Percentiles rank a stretch among this genome's conserved stretches.
These are phyloP conservation scores for Oophaga sylvatica DNA, from an alignment of 2,797 vertebrate genomes.

Conservation along the genomic window DNA sequence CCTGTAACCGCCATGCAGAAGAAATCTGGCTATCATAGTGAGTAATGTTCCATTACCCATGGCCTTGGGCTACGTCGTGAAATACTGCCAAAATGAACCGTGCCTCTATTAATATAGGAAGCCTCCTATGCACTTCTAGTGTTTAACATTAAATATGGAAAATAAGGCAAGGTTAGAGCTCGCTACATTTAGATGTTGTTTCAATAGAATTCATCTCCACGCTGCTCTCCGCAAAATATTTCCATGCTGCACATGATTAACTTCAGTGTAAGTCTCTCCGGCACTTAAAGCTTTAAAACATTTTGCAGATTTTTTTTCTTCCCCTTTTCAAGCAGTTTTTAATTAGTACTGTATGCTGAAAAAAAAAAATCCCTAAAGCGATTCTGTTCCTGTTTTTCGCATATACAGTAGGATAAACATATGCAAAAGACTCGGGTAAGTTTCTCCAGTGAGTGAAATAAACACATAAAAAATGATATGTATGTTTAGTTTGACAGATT, in stretches of 20 bases:
- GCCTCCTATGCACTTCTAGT: conserved; percentile 63
- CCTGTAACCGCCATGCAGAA: conserved; percentile 99
- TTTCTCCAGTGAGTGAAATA: conserved; percentile 20
- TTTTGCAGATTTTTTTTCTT: neutral
- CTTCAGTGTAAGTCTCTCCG: conserved; percentile 11
- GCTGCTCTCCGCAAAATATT: conserved; percentile 22
- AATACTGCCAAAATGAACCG: conserved; percentile 77
- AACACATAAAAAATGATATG: conserved; percentile 30
- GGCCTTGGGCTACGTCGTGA: conserved; percentile 78
- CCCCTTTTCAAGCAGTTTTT: neutral
- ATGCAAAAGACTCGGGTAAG: conserved; percentile 35
- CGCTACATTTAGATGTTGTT: conserved; percentile 55
- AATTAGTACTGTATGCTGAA: conserved; percentile 44
- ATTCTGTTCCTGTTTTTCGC: conserved; percentile 3
- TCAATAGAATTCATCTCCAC: conserved; percentile 36
- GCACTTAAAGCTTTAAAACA: conserved; percentile 24
- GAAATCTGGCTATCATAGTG: conserved; percentile 99
- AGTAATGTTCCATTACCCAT: conserved; percentile 93
- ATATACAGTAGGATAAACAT: conserved; percentile 37
- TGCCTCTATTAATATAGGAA: conserved; percentile 68
- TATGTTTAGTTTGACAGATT: conserved; percentile 23
- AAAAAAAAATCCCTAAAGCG: conserved; percentile 35
- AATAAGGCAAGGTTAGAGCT: conserved; percentile 64
- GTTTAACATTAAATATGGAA: conserved; percentile 67
- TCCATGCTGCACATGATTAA: conserved; percentile 42